phyloP scores from a whole-genome alignment of 1,140 invertebrate species.

The Drosophila lowei region DNA sequence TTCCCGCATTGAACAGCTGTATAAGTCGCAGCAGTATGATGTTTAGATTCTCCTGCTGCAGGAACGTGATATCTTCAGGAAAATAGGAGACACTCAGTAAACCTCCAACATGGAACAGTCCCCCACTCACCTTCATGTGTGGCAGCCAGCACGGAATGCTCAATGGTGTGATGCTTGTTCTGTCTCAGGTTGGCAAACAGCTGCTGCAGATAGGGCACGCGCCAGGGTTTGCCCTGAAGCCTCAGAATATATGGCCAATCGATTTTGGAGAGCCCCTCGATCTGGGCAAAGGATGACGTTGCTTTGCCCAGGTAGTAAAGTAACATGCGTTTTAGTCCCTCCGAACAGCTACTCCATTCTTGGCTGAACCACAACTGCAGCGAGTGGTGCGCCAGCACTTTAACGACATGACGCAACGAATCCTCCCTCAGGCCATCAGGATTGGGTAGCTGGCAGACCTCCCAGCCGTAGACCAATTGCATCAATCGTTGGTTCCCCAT shows the following conservation, averaged over 20 bases:
- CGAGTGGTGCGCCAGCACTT: constrained; percentile 60
- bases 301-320: constrained; percentile 51
- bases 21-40: constrained; percentile 64
- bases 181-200: constrained; percentile 35
- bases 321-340: constrained; percentile 43
- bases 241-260: constrained; percentile 68
- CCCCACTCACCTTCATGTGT: constrained; percentile 43
- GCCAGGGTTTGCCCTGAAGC: constrained; percentile 59
- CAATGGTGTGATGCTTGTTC: constrained; percentile 61
- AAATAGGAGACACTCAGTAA: not conserved
- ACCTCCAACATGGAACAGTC: not conserved
- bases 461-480: constrained; percentile 69
- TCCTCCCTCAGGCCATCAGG: constrained; percentile 31
- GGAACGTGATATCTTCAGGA: constrained; percentile 52
- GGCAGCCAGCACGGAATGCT: constrained; percentile 59
- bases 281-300: constrained; percentile 29
- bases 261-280: constrained; percentile 44
- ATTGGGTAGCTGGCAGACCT: constrained; percentile 49
- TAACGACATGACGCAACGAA: constrained; percentile 42
- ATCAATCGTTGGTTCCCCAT: constrained; percentile 64
- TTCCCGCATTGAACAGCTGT: constrained; percentile 69
- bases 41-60: constrained; percentile 50
- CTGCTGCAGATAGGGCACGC: constrained; percentile 57
- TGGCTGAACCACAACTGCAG: constrained; percentile 70
- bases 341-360: constrained; percentile 62